phyloP scores from a whole-genome alignment of 2,113 vertebrate species.

The Gambusia holbrooki region DNA sequence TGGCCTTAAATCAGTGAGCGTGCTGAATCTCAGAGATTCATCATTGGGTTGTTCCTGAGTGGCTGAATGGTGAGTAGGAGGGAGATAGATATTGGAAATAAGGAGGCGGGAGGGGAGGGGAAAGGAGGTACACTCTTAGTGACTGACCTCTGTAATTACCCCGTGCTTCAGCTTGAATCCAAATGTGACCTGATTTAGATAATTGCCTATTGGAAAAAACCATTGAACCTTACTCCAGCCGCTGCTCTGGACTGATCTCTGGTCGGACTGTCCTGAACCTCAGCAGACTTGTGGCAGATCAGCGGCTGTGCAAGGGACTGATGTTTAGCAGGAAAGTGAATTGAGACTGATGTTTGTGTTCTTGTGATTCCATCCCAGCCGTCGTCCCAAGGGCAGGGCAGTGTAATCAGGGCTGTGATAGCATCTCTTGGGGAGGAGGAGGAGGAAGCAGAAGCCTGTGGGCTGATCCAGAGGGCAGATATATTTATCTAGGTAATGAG shows the following conservation, averaged over 20 bases:
- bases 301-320: conserved; percentile 32
- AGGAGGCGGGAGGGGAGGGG: conserved; percentile 42
- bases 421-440: conserved; percentile 67
- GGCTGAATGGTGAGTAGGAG: conserved; percentile 35
- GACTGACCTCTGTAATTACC: conserved; percentile 80
- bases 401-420: conserved; percentile 80
- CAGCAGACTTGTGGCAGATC: conserved; percentile 34
- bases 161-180: conserved; percentile 74
- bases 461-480: conserved; percentile 77
- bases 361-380: conserved; percentile 67
- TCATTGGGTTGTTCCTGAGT: conserved; percentile 72
- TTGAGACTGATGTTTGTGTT: conserved; percentile 79
- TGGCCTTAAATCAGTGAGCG: conserved; percentile 78
- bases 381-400: conserved; percentile 71
- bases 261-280: conserved; percentile 40
- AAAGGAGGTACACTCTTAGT: conserved; percentile 59
- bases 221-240: conserved; percentile 62
- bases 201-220: conserved; percentile 76
- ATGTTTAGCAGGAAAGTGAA: conserved; percentile 71
- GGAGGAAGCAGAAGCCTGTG: conserved; percentile 54
- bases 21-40: conserved; percentile 78
- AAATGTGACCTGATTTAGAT: conserved; percentile 79
- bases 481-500: conserved; percentile 79
- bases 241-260: conserved; percentile 38
- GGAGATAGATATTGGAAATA: conserved; percentile 39